phyloP scores from a whole-genome alignment of 2,888 invertebrate genomes.

The Latheticus oryzae region DNA sequence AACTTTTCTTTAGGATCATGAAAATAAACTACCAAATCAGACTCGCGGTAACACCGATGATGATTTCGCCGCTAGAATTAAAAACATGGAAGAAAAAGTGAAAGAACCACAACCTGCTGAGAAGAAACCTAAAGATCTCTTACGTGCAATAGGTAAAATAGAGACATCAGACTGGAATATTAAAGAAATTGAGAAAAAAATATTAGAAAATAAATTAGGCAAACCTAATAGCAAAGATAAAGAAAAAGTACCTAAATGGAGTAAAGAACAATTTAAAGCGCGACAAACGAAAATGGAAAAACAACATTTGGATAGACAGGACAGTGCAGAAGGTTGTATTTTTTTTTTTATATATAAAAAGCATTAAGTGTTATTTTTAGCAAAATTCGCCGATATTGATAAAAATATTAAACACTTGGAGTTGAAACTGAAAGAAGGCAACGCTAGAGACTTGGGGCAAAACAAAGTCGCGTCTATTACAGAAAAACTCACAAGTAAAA shows the following conservation, averaged over 20 bases:
- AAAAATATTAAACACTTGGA: constrained; percentile 78
- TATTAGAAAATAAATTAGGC: constrained; percentile 80
- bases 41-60: constrained; percentile 64
- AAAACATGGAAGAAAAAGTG: constrained; percentile 83
- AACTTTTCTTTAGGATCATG: constrained; percentile 62
- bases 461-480: constrained; percentile 90
- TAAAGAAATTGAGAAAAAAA: constrained; percentile 90
- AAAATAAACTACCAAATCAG: constrained; percentile 49
- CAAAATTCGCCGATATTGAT: constrained; percentile 80
- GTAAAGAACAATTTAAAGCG: constrained; percentile 82
- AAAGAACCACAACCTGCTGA: constrained; percentile 70
- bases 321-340: constrained; percentile 65
- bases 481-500: constrained; percentile 75
- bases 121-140: constrained; percentile 87
- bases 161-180: constrained; percentile 93
- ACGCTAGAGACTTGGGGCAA: constrained; percentile 73
- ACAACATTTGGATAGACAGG: constrained; percentile 71
- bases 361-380: constrained; percentile 57
- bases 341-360: neutral
- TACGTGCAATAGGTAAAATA: constrained; percentile 89
- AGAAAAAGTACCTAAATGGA: constrained; percentile 90
- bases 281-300: constrained; percentile 78
- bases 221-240: constrained; percentile 70
- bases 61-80: constrained; percentile 74
- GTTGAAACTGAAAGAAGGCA: constrained; percentile 82